Conservation (phyloP, 2,888 invertebrate species). For the Notocelia uddmanniana region DNA sequence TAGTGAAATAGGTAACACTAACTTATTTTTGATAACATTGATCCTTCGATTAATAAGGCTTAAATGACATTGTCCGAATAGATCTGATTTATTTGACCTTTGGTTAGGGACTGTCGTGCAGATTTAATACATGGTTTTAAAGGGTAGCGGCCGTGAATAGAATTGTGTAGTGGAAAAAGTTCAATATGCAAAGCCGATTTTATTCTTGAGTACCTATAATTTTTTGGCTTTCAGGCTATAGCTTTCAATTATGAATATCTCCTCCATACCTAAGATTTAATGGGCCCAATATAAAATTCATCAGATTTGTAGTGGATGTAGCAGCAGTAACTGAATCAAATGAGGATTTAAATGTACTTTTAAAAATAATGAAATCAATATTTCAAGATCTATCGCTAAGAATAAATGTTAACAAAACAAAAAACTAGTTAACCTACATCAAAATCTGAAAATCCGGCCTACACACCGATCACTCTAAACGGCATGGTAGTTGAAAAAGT, state of each 20-base stretch:
- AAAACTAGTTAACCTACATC: no score
- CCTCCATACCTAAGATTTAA: no score
- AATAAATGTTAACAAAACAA: no score
- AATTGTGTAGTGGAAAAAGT: conserved; percentile 17
- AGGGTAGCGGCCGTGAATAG: conserved; percentile 1
- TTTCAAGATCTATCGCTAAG: no score
- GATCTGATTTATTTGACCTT: neutral
- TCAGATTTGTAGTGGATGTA: no score
- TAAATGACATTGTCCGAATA: conserved; percentile 27
- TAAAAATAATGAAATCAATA: no score
- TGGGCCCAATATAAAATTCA: no score
- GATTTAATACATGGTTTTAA: conserved; percentile 14
- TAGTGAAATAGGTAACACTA: neutral
- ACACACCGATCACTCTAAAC: no score
- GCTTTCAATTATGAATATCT: neutral
- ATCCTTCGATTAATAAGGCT: conserved; percentile 24
- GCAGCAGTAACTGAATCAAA: no score
- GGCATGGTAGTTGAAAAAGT: no score
- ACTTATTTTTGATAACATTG: conserved; percentile 43
- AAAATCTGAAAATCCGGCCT: no score
- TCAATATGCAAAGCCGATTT: neutral
- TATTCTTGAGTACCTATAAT: neutral
- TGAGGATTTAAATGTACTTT: no score
- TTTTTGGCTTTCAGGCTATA: neutral
- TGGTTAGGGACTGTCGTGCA: neutral